Evolutionary conservation across 2,888 invertebrate genomes (phyloP), one percentile per base, ranked within the genome.

Genomic region (Prenolepis imparis): DNA sequence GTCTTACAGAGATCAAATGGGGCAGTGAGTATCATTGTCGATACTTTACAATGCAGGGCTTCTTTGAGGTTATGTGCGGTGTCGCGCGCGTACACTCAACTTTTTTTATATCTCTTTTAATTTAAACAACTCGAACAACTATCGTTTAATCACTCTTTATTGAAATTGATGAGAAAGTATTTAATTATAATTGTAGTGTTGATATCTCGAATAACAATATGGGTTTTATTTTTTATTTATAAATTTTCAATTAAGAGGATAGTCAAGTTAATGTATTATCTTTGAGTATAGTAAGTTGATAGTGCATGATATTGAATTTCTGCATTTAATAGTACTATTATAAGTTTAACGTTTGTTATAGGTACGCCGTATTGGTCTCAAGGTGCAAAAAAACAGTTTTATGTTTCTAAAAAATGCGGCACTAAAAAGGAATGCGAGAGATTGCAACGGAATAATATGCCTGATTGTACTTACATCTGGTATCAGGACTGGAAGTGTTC

Each of bases 401-500:
- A 98, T 92, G 97, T 99, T 64, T 98, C 98, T 0, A 99, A 99
- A 94, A 95, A 97, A 70, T 99, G 99, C 95, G 97, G 98, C 15
- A 97, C 97, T 0, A 97, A 97, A 93, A 96, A 96, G 0, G 96
- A 97, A 87, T 99, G 99, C 94, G 97, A 97, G 36, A 95, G 95
- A 84, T 96, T 96, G 74, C 96, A 97, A 84, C 96, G 96, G 81
- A 95, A 96, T 57, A 96, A 96, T 91, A 98, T 97, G 97, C 96
- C 96, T 9, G 96, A 97, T 84, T 99, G 98, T 92, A 98, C 98
- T 0, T 97, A 98, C 92, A 98, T 98, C 91, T 98, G 98, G 98
- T 99, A 99, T 93, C 97, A 98, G 93, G 99, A 99, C 95, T 99
- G 99, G 99, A 97, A 97, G 88, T 99, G 99, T 95, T 97, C 98